These are phyloP conservation scores for Botia kubotai DNA, from an alignment of 2,797 vertebrate species.

Conservation along the genomic window DNA sequence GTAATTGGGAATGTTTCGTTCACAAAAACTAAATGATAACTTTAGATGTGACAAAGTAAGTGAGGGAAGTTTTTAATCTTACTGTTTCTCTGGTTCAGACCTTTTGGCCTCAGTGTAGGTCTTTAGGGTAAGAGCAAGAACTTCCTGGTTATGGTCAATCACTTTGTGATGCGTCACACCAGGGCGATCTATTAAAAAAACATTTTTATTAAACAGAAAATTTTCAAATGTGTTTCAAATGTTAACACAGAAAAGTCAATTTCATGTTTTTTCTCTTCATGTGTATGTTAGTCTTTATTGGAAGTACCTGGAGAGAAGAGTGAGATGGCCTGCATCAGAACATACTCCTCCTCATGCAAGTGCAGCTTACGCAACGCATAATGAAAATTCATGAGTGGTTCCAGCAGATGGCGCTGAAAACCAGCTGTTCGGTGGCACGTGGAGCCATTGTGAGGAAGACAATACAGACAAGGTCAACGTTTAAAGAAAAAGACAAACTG, in stretches of 20 bases:
- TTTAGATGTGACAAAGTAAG: background rate
- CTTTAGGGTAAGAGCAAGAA: slow-evolving; percentile 68
- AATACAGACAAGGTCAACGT: background rate
- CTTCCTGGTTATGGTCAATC: slow-evolving; percentile 73
- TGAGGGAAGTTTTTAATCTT: slow-evolving; percentile 45
- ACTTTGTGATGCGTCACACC: slow-evolving; percentile 66
- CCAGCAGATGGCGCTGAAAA: slow-evolving; percentile 82
- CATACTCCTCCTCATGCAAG: slow-evolving; percentile 82
- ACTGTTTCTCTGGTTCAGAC: slow-evolving; percentile 68
- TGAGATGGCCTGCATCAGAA: slow-evolving; percentile 81
- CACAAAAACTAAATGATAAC: background rate
- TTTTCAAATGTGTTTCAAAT: background rate
- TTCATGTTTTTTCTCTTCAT: background rate
- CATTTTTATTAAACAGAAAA: background rate
- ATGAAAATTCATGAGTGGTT: slow-evolving; percentile 82
- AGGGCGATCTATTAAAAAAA: slow-evolving; percentile 67
- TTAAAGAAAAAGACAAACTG: background rate
- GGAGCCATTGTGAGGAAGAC: background rate
- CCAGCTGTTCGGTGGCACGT: slow-evolving; percentile 70
- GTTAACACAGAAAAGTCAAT: background rate
- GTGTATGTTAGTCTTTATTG: background rate
- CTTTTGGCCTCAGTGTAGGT: slow-evolving; percentile 72
- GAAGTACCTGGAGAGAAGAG: slow-evolving; percentile 85
- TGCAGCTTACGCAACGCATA: slow-evolving; percentile 72
- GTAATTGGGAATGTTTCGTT: background rate